Conservation (phyloP, 2,113 vertebrate genomes). For the Callocephalon fimbriatum region DNA sequence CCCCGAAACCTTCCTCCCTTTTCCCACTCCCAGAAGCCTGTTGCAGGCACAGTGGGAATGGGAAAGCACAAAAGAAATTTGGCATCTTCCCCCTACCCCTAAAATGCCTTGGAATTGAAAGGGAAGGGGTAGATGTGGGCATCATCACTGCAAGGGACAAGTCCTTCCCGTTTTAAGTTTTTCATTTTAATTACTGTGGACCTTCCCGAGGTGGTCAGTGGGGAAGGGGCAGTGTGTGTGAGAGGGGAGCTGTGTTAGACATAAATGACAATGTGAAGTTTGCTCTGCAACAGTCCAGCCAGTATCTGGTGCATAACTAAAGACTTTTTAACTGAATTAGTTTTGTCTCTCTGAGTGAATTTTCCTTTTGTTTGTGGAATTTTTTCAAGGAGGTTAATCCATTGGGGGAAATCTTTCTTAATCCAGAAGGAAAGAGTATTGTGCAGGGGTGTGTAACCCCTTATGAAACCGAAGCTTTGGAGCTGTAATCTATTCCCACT, state of each 20-base stretch:
- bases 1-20: background rate
- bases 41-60: background rate
- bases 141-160: background rate
- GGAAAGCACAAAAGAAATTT: background rate
- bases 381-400: conserved; percentile 57
- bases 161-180: background rate
- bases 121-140: background rate
- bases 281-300: conserved; percentile 41
- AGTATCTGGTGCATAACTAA: background rate
- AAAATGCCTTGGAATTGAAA: background rate
- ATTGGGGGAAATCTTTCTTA: conserved; percentile 5
- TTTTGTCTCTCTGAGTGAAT: conserved; percentile 37
- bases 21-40: background rate
- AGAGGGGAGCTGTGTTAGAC: background rate
- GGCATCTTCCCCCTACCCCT: background rate
- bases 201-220: background rate
- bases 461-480: background rate
- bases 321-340: background rate
- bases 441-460: background rate
- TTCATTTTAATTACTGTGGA: background rate
- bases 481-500: background rate
- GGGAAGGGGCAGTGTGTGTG: background rate
- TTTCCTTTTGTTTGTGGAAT: conserved; percentile 27
- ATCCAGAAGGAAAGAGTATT: conserved; percentile 35
- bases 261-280: background rate